Conservation (phyloP, 2,113 vertebrate genomes). For the Panthera tigris region DNA sequence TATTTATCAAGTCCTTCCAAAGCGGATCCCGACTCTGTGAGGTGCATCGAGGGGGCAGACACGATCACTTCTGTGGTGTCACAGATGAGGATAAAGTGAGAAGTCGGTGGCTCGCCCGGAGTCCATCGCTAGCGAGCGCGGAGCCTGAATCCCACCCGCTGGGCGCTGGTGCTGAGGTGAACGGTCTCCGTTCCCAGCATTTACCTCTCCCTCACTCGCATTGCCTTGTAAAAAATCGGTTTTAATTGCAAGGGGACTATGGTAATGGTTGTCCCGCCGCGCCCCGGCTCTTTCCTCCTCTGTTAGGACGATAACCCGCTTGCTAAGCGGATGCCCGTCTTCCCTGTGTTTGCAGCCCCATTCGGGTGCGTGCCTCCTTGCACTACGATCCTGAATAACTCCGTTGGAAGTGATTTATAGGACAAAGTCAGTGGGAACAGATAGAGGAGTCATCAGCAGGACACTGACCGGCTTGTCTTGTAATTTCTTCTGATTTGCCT, state of each 20-base stretch:
- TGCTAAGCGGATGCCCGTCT: conserved; percentile 15
- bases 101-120: not conserved
- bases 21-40: fast-evolving
- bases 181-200: fast-evolving
- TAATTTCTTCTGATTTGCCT: conserved; percentile 40
- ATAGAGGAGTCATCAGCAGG: not conserved
- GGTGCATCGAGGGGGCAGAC: not conserved
- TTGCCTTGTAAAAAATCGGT: conserved; percentile 25
- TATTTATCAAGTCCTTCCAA: fast-evolving
- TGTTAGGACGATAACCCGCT: conserved; percentile 34
- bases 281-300: conserved; percentile 74
- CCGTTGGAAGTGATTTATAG: conserved; percentile 53
- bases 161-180: fast-evolving
- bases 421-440: conserved; percentile 33
- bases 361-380: conserved; percentile 31
- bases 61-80: fast-evolving
- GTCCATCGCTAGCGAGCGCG: fast-evolving
- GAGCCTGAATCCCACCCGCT: not conserved
- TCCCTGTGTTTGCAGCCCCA: conserved; percentile 46
- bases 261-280: not conserved
- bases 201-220: not conserved
- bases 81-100: not conserved
- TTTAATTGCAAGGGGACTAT: conserved; percentile 41
- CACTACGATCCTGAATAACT: conserved; percentile 53
- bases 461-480: conserved; percentile 52